phyloP scores from a whole-genome alignment of 2,797 vertebrate species.

The Halcyon smyrnensis region DNA sequence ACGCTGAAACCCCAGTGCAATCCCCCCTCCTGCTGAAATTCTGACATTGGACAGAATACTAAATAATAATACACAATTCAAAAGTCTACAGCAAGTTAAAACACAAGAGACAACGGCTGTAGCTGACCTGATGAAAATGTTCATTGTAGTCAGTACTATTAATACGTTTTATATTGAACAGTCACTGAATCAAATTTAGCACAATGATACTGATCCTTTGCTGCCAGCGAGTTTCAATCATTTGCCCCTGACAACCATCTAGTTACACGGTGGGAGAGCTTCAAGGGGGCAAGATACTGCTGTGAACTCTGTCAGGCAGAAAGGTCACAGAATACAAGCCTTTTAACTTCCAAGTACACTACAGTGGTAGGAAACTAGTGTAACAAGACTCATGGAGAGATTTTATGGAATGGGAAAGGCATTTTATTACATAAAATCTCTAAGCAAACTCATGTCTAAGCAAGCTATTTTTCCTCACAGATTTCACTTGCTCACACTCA shows the following conservation, averaged over 20 bases:
- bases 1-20: neutral
- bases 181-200: neutral
- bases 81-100: neutral
- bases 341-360: rapidly evolving
- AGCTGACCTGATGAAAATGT: neutral
- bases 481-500: neutral
- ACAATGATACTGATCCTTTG: neutral
- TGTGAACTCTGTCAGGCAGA: neutral
- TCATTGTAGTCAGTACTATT: neutral
- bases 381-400: neutral
- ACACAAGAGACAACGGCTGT: neutral
- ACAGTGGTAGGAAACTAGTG: neutral
- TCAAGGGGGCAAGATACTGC: neutral
- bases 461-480: neutral
- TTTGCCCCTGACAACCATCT: neutral
- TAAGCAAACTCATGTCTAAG: neutral
- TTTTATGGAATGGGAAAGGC: neutral
- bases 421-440: neutral
- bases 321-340: neutral
- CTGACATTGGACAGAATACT: neutral
- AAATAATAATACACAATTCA: neutral
- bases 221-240: neutral
- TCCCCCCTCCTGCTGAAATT: neutral
- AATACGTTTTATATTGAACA: neutral
- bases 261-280: neutral